Conservation (phyloP, 2,888 invertebrate genomes). For the Drosophila mimica region DNA sequence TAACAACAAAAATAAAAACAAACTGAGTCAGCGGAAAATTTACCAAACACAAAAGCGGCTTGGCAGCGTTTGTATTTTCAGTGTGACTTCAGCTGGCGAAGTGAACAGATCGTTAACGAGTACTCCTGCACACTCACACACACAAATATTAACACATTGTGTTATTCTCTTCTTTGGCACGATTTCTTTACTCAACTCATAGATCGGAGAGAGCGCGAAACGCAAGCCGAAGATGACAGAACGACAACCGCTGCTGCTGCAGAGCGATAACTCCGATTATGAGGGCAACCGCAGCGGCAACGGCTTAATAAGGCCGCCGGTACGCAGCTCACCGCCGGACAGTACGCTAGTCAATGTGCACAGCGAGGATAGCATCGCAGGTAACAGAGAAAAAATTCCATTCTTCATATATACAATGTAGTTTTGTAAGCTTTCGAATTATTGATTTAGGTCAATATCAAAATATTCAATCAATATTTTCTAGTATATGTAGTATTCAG, state of each 20-base stretch:
- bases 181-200: constrained; percentile 9
- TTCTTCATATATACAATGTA: not conserved
- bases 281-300: constrained; percentile 69
- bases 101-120: constrained; percentile 32
- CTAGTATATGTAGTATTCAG: not conserved
- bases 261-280: constrained; percentile 76
- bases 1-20: not conserved
- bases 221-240: constrained; percentile 87
- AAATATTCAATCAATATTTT: not conserved
- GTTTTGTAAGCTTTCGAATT: not conserved
- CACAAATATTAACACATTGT: not conserved
- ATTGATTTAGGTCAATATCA: not conserved
- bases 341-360: constrained; percentile 84
- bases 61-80: constrained; percentile 39
- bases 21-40: constrained; percentile 69
- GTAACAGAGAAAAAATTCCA: constrained; percentile 51
- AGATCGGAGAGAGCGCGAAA: constrained; percentile 62
- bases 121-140: not conserved
- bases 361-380: constrained; percentile 82
- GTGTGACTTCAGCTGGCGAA: constrained; percentile 54
- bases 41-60: constrained; percentile 53
- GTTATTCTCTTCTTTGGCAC: constrained; percentile 9
- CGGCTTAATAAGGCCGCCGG: constrained; percentile 72
- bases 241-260: constrained; percentile 88
- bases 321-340: constrained; percentile 85